Evolutionary conservation across 2,797 vertebrate genomes (phyloP).

Genomic region (Mormyrus hasselquistii): DNA sequence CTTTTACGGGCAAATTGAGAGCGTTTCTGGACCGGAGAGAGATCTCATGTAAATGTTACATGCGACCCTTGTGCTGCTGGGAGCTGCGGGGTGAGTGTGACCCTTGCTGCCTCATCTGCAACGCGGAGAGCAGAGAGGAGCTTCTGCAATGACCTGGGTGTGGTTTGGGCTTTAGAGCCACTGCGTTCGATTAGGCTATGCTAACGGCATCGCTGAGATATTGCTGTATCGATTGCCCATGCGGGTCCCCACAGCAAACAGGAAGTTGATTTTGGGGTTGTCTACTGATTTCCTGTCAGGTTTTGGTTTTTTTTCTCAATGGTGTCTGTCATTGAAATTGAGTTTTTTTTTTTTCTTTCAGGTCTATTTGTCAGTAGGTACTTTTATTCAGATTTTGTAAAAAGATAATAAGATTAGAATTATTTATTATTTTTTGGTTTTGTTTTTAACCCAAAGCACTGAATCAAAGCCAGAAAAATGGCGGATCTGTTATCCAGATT

Average conservation of each 20-base stretch:
- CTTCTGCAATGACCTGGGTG: background rate
- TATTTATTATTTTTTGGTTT: background rate
- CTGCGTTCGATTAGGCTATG: background rate
- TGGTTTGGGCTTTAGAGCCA: background rate
- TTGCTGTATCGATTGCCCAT: background rate
- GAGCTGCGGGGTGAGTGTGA: background rate
- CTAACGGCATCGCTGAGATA: background rate
- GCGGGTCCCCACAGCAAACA: background rate
- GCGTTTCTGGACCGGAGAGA: background rate
- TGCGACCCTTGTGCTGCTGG: background rate
- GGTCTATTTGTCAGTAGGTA: background rate
- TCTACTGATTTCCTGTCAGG: background rate
- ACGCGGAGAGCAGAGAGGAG: background rate
- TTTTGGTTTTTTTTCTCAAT: background rate
- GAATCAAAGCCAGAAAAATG: constrained; percentile 21
- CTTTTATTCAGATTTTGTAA: background rate
- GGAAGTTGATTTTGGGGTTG: background rate
- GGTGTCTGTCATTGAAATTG: background rate
- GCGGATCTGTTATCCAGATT: constrained; percentile 36
- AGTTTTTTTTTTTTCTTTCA: background rate
- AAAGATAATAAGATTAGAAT: background rate
- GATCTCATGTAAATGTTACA: background rate
- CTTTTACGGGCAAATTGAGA: background rate
- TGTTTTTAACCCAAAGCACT: background rate
- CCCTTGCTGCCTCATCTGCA: background rate